A percentile compares a stretch with the other conserved stretches of the same genome.
Evolutionary conservation across 2,888 invertebrate genomes (phyloP).

Genomic region (Linyphia triangularis): DNA sequence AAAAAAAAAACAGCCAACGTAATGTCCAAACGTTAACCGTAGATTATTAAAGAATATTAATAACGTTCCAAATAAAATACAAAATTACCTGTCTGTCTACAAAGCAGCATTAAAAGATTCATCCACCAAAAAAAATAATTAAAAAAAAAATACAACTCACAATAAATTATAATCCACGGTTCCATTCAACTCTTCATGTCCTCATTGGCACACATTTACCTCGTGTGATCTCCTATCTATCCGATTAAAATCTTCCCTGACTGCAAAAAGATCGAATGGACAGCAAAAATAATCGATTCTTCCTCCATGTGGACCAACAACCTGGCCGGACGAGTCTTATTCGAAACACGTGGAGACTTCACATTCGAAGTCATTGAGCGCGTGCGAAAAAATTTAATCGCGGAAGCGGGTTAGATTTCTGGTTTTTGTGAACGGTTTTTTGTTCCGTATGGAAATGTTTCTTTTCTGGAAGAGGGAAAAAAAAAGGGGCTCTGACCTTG

Average conservation of each 20-base stretch:
- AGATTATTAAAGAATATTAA: no score
- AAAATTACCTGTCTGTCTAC: no score
- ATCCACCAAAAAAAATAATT: no score
- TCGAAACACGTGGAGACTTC: background rate
- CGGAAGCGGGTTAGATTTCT: background rate
- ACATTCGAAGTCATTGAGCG: background rate
- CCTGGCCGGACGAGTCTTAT: background rate
- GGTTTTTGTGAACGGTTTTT: background rate
- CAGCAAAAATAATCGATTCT: background rate
- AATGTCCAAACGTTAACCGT: no score
- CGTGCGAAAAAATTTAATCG: background rate
- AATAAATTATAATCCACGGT: no score
- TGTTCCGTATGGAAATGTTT: background rate
- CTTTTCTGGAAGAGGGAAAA: background rate
- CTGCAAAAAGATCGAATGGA: background rate
- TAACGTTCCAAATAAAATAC: no score
- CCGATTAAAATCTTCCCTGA: background rate
- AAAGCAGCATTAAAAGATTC: no score
- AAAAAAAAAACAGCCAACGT: no score
- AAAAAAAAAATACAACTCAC: no score
- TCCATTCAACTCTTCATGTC: no score
- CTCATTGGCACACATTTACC: background rate
- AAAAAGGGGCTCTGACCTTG: background rate
- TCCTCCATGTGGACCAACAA: background rate
- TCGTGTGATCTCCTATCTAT: background rate